Conservation (phyloP, 2,113 vertebrate genomes). For the Cottus gobio region DNA sequence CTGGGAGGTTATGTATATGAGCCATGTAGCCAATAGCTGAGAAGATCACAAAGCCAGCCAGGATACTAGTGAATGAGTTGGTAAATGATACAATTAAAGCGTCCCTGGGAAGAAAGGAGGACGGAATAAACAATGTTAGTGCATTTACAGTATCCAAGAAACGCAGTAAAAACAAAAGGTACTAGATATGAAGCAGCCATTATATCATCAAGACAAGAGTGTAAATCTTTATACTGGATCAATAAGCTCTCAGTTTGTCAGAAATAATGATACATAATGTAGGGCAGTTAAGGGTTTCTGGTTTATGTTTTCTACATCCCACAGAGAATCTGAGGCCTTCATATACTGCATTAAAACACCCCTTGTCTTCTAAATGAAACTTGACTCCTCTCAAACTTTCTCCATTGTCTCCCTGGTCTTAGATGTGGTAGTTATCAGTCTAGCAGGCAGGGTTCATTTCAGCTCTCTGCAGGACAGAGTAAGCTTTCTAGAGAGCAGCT, state of each 20-base stretch:
- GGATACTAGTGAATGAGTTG: slow-evolving; percentile 83
- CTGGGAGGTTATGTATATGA: slow-evolving; percentile 80
- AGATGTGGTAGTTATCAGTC: not conserved
- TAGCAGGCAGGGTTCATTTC: not conserved
- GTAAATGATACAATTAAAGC: slow-evolving; percentile 75
- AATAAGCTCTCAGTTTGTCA: not conserved
- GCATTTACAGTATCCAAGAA: not conserved
- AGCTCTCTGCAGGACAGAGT: not conserved
- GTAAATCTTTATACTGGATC: not conserved
- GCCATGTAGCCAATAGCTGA: slow-evolving; percentile 85
- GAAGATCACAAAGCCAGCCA: slow-evolving; percentile 85
- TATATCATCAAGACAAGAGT: not conserved
- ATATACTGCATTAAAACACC: not conserved
- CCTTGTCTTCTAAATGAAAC: not conserved
- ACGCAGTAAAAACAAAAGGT: not conserved
- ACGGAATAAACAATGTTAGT: not conserved
- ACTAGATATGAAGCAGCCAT: not conserved
- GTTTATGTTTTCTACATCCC: not conserved
- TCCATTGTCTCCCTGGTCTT: not conserved
- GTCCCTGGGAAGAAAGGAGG: slow-evolving; percentile 70
- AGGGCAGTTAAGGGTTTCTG: not conserved
- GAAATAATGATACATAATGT: not conserved
- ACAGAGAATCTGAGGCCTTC: not conserved
- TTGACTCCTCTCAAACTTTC: not conserved
- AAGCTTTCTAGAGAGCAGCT: not conserved